Evolutionary conservation across 1,140 invertebrate species (phyloP).

Genomic region (Scaptomyza graminum): DNA sequence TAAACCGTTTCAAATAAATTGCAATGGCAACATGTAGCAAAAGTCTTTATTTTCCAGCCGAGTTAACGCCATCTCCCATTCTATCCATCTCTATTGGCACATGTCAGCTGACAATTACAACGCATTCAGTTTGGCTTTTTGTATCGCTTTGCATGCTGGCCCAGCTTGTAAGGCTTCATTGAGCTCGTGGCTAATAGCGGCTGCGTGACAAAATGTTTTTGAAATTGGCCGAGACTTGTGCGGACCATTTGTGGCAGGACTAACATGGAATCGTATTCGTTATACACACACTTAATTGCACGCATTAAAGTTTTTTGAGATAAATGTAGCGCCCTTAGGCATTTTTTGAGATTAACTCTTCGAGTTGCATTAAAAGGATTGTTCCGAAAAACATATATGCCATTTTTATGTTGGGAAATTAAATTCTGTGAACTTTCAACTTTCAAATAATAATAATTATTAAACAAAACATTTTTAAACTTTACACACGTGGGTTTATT

Average conservation of each 20-base stretch:
- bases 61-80: background rate
- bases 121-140: slow-evolving; percentile 33
- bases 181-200: slow-evolving; percentile 57
- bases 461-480: background rate
- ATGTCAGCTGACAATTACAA: slow-evolving; percentile 70
- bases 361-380: background rate
- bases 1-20: too few species aligned
- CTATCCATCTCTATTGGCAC: background rate
- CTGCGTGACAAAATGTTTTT: slow-evolving; percentile 57
- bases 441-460: background rate
- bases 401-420: background rate
- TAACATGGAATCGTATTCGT: slow-evolving; percentile 14
- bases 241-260: background rate
- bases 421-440: too few species aligned
- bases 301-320: slow-evolving; percentile 59
- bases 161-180: slow-evolving; percentile 56
- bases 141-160: slow-evolving; percentile 46
- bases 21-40: too few species aligned
- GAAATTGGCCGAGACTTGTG: slow-evolving; percentile 3
- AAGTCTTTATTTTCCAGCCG: too few species aligned
- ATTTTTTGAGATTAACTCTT: slow-evolving; percentile 24
- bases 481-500: too few species aligned
- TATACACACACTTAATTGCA: slow-evolving; percentile 45
- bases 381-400: slow-evolving; percentile 22
- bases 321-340: slow-evolving; percentile 60